A percentile compares a stretch with the other conserved stretches of the same genome.
Conservation (phyloP, 1,140 invertebrate genomes). For the Pentalonia nigronervosa region DNA sequence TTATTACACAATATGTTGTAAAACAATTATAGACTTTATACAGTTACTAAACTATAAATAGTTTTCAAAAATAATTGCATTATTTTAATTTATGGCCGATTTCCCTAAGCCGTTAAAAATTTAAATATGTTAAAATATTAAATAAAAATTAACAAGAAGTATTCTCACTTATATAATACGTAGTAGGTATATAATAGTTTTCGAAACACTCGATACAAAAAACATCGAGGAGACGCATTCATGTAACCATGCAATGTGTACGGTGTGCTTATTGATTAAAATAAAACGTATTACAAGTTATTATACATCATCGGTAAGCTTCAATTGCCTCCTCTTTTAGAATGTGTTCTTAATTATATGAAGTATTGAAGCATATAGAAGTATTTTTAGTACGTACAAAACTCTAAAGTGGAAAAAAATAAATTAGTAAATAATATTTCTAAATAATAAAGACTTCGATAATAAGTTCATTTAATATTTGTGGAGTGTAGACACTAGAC, state of each 20-base stretch:
- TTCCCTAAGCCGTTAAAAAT: neutral
- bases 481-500: neutral
- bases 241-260: too few relatives aligned
- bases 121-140: neutral
- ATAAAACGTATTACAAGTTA: neutral
- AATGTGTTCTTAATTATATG: neutral
- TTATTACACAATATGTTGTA: neutral
- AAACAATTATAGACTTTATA: neutral
- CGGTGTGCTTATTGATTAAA: neutral
- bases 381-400: neutral
- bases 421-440: neutral
- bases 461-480: neutral
- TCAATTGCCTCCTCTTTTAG: neutral
- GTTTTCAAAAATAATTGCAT: neutral
- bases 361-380: neutral
- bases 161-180: neutral
- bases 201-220: neutral
- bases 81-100: neutral
- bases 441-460: neutral
- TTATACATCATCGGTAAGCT: neutral
- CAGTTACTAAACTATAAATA: conserved; percentile 1
- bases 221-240: neutral
- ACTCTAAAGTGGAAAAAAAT: neutral
- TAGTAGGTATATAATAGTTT: neutral
- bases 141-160: neutral